These are phyloP conservation scores for Pomatorhinus ruficollis DNA, from an alignment of 2,113 vertebrate species.

Conservation along the genomic window DNA sequence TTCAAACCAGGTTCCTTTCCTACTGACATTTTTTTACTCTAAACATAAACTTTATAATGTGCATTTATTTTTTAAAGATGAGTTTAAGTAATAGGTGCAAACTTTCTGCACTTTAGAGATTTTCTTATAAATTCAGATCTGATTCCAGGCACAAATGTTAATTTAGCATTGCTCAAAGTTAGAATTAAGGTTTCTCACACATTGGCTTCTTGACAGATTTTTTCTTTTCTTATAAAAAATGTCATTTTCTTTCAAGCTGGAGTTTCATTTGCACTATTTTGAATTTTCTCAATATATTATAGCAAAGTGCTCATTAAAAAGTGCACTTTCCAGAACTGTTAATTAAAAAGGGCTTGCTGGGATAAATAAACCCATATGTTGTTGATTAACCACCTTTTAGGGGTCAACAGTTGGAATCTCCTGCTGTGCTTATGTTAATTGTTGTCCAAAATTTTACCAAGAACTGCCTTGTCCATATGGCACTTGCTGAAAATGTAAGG, in stretches of 20 bases:
- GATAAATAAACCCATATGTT: constrained; percentile 84
- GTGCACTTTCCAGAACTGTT: constrained; percentile 71
- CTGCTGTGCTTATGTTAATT: constrained; percentile 72
- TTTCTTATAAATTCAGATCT: not conserved
- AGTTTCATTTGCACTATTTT: constrained; percentile 40
- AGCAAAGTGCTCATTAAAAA: constrained; percentile 50
- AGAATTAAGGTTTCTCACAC: not conserved
- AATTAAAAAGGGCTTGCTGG: constrained; percentile 80
- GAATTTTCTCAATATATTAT: constrained; percentile 32
- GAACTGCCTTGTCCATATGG: constrained; percentile 76
- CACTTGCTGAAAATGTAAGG: constrained; percentile 50
- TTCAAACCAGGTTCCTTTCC: not conserved
- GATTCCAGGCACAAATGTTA: not conserved
- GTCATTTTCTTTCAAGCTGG: constrained; percentile 23
- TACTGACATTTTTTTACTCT: not conserved
- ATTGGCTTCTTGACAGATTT: not conserved
- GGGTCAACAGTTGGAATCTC: constrained; percentile 74
- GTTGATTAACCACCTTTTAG: constrained; percentile 84
- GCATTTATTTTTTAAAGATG: not conserved
- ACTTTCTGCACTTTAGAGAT: not conserved
- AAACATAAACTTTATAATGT: not conserved
- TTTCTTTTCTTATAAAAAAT: not conserved
- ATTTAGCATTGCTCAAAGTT: not conserved
- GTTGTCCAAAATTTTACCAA: constrained; percentile 72
- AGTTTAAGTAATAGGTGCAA: not conserved